These are phyloP conservation scores for Malacoctenus gilli DNA, from an alignment of 2,797 vertebrate species.

Conservation along the genomic window DNA sequence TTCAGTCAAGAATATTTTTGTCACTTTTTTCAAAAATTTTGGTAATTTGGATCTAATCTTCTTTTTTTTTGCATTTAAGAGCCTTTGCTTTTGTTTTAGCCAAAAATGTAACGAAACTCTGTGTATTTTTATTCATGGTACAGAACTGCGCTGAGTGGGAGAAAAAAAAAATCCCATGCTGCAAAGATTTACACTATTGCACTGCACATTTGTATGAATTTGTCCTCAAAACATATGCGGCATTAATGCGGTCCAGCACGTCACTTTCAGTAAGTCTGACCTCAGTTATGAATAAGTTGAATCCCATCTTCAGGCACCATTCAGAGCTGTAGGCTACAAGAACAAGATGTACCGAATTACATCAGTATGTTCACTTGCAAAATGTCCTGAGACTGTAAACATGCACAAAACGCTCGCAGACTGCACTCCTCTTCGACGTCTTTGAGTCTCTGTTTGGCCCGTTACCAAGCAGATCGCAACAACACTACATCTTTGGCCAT, in stretches of 20 bases:
- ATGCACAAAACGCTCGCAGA: background rate
- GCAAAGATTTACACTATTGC: too few species aligned
- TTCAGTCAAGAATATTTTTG: too few species aligned
- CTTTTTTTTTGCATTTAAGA: too few species aligned
- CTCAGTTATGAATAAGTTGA: background rate
- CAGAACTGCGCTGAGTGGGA: too few species aligned
- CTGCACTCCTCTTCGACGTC: background rate
- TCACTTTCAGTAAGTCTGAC: background rate
- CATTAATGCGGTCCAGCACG: conserved; percentile 9
- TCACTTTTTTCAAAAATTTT: too few species aligned
- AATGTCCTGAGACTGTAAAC: too few species aligned
- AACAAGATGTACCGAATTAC: background rate
- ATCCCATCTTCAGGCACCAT: background rate
- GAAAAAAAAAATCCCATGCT: too few species aligned
- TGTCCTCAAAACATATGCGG: background rate
- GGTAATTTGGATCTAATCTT: too few species aligned
- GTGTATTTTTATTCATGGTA: too few species aligned
- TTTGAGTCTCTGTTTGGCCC: conserved; percentile 10
- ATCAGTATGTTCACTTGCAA: background rate
- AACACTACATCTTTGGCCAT: background rate
- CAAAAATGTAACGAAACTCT: too few species aligned
- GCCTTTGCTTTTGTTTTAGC: too few species aligned
- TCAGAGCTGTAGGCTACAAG: background rate
- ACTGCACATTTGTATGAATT: too few species aligned
- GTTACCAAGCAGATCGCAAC: background rate